Evolutionary conservation across 2,797 vertebrate species (phyloP).

Genomic region (Amblyraja radiata): DNA sequence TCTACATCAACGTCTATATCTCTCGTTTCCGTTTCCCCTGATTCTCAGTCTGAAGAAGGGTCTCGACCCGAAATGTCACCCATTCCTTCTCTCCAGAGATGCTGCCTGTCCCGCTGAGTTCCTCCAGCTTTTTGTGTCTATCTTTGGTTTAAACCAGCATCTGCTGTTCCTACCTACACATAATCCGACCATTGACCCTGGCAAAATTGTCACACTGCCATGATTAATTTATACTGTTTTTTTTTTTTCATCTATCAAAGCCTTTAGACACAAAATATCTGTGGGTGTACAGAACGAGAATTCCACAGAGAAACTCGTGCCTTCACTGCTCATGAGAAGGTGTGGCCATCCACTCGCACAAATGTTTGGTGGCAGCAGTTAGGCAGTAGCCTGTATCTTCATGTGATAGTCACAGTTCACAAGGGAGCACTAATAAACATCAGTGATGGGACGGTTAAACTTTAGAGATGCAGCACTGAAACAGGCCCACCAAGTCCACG

Average conservation of each 20-base stretch:
- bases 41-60: too few relatives aligned
- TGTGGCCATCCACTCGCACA: not conserved
- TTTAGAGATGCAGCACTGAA: too few relatives aligned
- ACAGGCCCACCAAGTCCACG: too few relatives aligned
- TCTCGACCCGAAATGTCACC: too few relatives aligned
- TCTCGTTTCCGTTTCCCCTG: too few relatives aligned
- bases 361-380: not conserved
- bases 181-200: not conserved
- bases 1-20: too few relatives aligned
- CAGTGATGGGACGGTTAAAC: not conserved
- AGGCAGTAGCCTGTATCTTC: not conserved
- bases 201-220: not conserved
- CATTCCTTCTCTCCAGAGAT: too few relatives aligned
- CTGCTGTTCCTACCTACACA: too few relatives aligned
- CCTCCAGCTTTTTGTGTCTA: too few relatives aligned
- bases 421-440: not conserved
- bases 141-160: too few relatives aligned
- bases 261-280: not conserved
- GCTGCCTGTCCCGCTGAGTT: too few relatives aligned
- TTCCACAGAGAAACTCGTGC: not conserved
- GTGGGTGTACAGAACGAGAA: not conserved
- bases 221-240: not conserved
- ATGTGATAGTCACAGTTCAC: not conserved
- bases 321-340: not conserved
- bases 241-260: not conserved